These are phyloP conservation scores for Syrmaticus mikado DNA, from an alignment of 2,113 vertebrate genomes.

Conservation along the genomic window DNA sequence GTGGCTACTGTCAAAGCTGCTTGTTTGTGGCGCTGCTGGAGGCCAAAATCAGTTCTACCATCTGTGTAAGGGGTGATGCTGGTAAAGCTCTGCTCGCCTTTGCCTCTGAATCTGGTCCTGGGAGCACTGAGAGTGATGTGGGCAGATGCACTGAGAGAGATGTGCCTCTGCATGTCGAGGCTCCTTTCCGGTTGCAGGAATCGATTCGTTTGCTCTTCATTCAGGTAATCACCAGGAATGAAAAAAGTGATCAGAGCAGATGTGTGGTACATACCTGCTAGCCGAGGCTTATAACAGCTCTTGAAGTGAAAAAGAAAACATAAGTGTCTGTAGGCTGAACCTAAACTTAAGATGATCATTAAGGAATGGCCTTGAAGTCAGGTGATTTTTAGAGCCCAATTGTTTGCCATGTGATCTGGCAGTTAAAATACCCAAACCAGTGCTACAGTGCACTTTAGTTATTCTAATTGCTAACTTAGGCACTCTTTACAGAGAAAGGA, in stretches of 20 bases:
- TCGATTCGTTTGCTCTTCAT: neutral
- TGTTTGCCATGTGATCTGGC: neutral
- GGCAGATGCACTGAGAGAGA: neutral
- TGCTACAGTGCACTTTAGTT: neutral
- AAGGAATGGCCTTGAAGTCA: neutral
- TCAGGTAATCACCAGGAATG: neutral
- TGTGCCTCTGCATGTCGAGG: neutral
- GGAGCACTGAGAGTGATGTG: neutral
- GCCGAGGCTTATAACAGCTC: neutral
- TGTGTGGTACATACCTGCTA: fast-evolving
- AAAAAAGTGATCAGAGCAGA: neutral
- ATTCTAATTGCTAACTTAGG: neutral
- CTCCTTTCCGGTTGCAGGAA: neutral
- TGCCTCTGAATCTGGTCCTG: neutral
- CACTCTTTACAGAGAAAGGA: neutral
- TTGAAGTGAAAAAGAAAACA: neutral
- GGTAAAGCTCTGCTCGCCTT: neutral
- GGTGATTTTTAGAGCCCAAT: neutral
- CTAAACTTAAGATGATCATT: neutral
- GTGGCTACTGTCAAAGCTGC: neutral
- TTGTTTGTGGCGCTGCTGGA: neutral
- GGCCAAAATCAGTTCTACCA: neutral
- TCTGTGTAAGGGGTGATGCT: neutral
- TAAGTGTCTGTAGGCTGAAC: neutral
- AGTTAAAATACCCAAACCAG: neutral